These are phyloP conservation scores for Ornithoptera alexandrae DNA, from an alignment of 2,888 invertebrate genomes.

Conservation along the genomic window DNA sequence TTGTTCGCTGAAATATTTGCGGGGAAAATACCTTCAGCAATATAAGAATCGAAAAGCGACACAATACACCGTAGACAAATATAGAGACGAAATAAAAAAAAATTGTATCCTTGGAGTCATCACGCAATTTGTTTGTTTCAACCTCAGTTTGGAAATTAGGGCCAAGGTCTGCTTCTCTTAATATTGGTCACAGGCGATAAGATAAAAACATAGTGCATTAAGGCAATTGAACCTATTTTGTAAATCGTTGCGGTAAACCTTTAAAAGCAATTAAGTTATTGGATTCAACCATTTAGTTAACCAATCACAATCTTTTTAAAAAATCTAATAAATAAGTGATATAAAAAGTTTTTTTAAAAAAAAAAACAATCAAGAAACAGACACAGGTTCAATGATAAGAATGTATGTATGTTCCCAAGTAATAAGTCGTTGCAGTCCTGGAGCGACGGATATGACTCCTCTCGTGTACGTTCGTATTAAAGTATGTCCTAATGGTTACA, in stretches of 20 bases:
- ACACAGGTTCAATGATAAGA: too few relatives aligned
- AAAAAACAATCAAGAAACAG: too few relatives aligned
- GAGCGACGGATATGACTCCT: too few relatives aligned
- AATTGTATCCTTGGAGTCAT: neutral
- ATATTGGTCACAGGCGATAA: conserved; percentile 21
- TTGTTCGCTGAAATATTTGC: neutral
- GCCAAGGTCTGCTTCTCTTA: conserved; percentile 3
- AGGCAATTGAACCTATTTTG: conserved; percentile 3
- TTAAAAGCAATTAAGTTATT: neutral
- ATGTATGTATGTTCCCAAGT: too few relatives aligned
- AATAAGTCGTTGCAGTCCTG: too few relatives aligned
- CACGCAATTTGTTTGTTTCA: neutral
- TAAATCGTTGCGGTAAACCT: neutral
- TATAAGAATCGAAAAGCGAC: too few relatives aligned
- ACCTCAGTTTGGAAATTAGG: conserved; percentile 4
- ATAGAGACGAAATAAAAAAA: neutral
- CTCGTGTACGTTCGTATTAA: too few relatives aligned
- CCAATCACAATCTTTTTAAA: neutral
- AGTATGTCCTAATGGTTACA: too few relatives aligned
- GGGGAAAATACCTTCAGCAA: too few relatives aligned
- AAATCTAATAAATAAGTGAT: neutral
- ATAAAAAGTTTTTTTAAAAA: too few relatives aligned
- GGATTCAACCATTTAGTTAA: neutral
- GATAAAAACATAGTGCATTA: conserved; percentile 7
- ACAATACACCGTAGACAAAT: neutral